Base-by-base conservation (phyloP, 1,140 invertebrate genomes). In the Cydia splendana region DNA sequence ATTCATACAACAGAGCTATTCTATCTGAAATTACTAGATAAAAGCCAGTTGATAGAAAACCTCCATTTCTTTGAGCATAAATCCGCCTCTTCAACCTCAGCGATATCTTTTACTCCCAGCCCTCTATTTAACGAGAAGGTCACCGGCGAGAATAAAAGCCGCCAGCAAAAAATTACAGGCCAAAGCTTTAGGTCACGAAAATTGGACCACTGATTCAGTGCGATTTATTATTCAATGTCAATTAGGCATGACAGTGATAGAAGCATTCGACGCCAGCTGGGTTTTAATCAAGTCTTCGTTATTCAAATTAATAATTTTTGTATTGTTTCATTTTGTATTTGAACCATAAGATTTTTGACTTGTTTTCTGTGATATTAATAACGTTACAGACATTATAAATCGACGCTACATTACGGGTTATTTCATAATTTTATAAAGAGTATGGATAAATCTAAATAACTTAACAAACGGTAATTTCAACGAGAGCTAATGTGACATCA, bases 81-180 rank as follows among this genome's bases (percentile, higher is more conserved):
- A 62, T 62, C 57, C 53, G 18, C 53, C 20, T 62, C 9, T 7
- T 53, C 12, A 48, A 15, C 57, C 57, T 62, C 57, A 24, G 57
- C 57, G 57, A 62, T 62, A 62, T 62, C 57, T 1, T 62, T 62
- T 62, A 62, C 20, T 62, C 7, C 18, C 57, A 62, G 57, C 20
- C 53, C 53, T 62, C 57, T 24, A 62, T 62, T 62, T 62, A 62
- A 24, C 57, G 57, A 24, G 57, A 62, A 62, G 57, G 53, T 62
- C 51, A 7, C 51, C 51, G 51, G n/a, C 51, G n/a, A 62, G 57
- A 62, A 53, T 53, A 57, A 57, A 18, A 24, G 20, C 57, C 6
- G 1, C 9, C 9, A 5, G 57, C 57, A 24, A 62, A 62, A 62
- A 62, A 62, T 24, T 12, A 10, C 20, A 24, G 57, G n/a, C n/a